These are phyloP conservation scores for Basileuterus tristriatus DNA, from an alignment of 2,797 vertebrate genomes.

Conservation along the genomic window DNA sequence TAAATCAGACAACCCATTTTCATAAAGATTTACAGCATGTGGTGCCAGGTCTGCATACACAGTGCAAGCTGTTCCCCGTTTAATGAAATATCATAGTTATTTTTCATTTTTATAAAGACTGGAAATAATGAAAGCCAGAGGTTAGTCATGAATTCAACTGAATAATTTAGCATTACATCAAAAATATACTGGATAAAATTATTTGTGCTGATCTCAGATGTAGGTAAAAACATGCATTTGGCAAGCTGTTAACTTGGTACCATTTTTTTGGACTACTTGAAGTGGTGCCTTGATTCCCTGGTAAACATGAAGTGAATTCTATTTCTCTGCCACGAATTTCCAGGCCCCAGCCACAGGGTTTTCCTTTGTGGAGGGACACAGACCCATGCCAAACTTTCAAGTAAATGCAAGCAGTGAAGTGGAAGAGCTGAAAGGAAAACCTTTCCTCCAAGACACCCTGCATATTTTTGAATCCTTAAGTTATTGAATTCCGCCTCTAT, in stretches of 20 bases:
- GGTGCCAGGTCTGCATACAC: neutral
- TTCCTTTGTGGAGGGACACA: neutral
- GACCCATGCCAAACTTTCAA: neutral
- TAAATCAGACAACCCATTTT: neutral
- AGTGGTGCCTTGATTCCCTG: neutral
- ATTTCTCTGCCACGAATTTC: neutral
- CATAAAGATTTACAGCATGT: neutral
- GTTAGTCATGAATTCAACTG: neutral
- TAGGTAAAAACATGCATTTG: neutral
- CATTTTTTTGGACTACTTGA: neutral
- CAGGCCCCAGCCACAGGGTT: neutral
- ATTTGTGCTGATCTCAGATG: neutral
- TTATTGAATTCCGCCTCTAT: conserved; percentile 5
- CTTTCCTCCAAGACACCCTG: neutral
- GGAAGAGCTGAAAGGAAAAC: neutral
- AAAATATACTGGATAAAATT: neutral
- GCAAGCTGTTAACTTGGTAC: neutral
- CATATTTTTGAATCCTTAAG: neutral
- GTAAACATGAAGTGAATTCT: neutral
- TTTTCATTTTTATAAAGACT: neutral
- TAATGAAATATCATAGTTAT: neutral
- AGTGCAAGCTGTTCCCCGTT: neutral
- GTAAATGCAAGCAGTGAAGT: neutral
- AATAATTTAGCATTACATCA: neutral
- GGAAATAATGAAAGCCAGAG: neutral